These are phyloP conservation scores for Oophaga pumilio DNA, from an alignment of 2,113 vertebrate species.

Conservation along the genomic window DNA sequence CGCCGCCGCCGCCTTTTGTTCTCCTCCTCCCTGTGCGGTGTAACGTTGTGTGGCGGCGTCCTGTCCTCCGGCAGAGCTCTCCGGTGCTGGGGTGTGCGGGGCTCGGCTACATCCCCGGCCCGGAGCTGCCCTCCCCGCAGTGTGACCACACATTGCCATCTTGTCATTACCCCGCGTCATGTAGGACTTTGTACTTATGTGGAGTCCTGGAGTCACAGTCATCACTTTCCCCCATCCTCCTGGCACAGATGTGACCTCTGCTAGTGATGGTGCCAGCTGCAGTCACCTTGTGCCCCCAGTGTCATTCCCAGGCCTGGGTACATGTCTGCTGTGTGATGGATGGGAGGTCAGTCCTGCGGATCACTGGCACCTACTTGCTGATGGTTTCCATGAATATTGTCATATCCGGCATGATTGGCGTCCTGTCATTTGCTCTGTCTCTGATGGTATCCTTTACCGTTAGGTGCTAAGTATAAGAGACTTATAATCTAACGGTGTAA, in stretches of 20 bases:
- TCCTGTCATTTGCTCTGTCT: too few relatives aligned
- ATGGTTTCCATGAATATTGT: neutral
- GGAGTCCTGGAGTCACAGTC: neutral
- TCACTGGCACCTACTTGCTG: neutral
- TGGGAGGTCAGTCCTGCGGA: neutral
- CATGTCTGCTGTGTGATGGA: neutral
- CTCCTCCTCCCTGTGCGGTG: neutral
- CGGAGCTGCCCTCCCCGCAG: neutral
- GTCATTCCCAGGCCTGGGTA: neutral
- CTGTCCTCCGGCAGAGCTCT: too few relatives aligned
- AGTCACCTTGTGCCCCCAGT: conserved; percentile 18
- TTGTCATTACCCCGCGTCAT: neutral
- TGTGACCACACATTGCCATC: neutral
- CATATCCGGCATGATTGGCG: too few relatives aligned
- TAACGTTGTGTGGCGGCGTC: too few relatives aligned
- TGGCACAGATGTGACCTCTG: conserved; percentile 2
- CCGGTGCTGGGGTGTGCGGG: too few relatives aligned
- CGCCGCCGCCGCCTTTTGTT: conserved; percentile 15
- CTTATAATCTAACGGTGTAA: too few relatives aligned
- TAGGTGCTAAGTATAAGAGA: too few relatives aligned
- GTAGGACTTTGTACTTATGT: neutral
- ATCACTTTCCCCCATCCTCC: neutral
- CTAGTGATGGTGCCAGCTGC: neutral
- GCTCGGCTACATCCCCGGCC: neutral
- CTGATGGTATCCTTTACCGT: too few relatives aligned